phyloP scores from a whole-genome alignment of 2,888 invertebrate genomes.

The Yponomeuta cagnagella region DNA sequence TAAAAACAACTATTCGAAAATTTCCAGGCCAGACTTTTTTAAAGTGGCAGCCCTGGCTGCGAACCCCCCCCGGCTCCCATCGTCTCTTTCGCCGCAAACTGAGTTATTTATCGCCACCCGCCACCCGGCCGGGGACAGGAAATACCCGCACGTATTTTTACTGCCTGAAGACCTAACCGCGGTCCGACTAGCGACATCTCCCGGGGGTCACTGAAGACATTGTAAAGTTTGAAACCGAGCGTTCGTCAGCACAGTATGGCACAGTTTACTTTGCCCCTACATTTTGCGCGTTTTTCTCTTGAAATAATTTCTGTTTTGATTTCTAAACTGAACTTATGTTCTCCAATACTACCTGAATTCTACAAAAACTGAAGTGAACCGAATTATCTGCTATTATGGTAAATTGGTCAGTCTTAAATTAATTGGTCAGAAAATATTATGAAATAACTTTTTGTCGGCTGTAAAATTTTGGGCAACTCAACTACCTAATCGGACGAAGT shows the following conservation, averaged over 20 bases:
- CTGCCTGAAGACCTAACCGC: constrained; percentile 48
- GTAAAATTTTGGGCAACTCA: no score
- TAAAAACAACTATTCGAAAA: no score
- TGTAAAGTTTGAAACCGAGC: constrained; percentile 21
- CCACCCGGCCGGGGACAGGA: constrained; percentile 54
- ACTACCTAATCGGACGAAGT: no score
- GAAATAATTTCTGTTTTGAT: background rate
- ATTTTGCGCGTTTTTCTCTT: background rate
- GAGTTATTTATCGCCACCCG: constrained; percentile 70
- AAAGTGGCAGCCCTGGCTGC: constrained; percentile 27
- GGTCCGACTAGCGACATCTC: constrained; percentile 50
- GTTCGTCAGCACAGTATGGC: constrained; percentile 5
- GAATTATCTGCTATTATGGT: no score
- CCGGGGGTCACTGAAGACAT: constrained; percentile 35
- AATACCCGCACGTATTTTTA: constrained; percentile 72
- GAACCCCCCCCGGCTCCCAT: constrained; percentile 24
- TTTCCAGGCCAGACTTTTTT: no score
- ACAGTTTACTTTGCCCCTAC: background rate
- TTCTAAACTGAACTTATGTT: no score
- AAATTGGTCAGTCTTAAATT: no score
- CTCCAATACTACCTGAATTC: no score
- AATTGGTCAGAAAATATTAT: no score
- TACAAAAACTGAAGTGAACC: no score
- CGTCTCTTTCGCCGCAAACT: constrained; percentile 46
- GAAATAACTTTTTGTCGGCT: no score